Percentiles rank a stretch among this genome's conserved stretches.
phyloP scores from a whole-genome alignment of 2,113 vertebrate species.

The Mirza zaza region DNA sequence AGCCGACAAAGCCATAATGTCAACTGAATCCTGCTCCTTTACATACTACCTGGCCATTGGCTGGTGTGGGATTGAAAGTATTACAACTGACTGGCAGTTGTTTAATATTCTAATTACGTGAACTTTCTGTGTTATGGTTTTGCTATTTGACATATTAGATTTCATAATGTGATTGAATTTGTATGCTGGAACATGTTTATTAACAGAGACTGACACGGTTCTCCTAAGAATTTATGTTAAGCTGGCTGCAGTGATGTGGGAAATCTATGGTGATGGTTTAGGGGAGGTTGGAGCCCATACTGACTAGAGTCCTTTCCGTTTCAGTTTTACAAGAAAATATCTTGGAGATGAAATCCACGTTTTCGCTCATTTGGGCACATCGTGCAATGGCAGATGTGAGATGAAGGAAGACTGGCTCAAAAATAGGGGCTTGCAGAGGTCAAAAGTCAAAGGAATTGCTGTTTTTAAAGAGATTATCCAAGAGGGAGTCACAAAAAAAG shows the following conservation, averaged over 20 bases:
- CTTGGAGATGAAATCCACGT: constrained; percentile 48
- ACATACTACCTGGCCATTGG: constrained; percentile 26
- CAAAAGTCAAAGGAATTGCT: constrained; percentile 42
- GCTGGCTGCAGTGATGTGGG: constrained; percentile 62
- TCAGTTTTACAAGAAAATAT: constrained; percentile 49
- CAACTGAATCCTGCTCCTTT: constrained; percentile 2
- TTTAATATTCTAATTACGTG: constrained; percentile 72
- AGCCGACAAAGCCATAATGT: not conserved
- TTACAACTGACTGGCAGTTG: constrained; percentile 70
- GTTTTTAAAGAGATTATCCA: not conserved
- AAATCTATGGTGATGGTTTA: constrained; percentile 63
- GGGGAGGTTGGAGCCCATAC: not conserved
- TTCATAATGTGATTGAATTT: constrained; percentile 74
- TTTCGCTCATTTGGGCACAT: constrained; percentile 37
- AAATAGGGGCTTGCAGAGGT: not conserved
- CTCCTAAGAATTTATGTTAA: constrained; percentile 78
- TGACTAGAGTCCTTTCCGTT: constrained; percentile 44
- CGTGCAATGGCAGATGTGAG: constrained; percentile 42
- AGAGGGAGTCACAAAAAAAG: not conserved
- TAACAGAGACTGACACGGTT: constrained; percentile 77
- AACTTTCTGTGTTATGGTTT: constrained; percentile 77
- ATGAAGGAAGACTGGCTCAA: constrained; percentile 5
- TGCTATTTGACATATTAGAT: constrained; percentile 77
- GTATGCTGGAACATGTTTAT: constrained; percentile 78
- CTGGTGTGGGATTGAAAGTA: not conserved